phyloP scores from a whole-genome alignment of 2,888 invertebrate species.

The Patella ulyssiponensis region DNA sequence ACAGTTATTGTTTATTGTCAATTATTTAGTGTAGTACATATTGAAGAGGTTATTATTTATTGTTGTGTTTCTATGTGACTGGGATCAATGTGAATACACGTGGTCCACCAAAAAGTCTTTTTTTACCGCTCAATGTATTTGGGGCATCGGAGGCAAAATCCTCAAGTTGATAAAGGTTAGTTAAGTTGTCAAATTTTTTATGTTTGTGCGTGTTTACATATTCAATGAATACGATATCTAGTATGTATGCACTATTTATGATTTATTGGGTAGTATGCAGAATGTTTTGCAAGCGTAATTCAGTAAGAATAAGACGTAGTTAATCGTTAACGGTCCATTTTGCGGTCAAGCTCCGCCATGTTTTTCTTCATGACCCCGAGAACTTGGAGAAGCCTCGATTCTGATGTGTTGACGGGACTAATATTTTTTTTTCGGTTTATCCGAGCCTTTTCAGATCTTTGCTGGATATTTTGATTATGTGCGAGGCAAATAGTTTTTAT shows the following conservation, averaged over 20 bases:
- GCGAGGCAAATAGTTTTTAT: too few species aligned
- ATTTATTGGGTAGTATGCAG: too few species aligned
- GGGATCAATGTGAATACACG: conserved; percentile 9
- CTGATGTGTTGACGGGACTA: too few species aligned
- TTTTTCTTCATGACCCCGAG: conserved; percentile 11
- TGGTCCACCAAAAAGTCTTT: not conserved
- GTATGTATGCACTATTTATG: too few species aligned
- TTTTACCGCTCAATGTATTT: conserved; percentile 9
- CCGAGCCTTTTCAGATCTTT: too few species aligned
- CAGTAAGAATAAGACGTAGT: not conserved
- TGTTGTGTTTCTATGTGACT: not conserved
- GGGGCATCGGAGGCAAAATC: not conserved
- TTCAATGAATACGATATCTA: not conserved
- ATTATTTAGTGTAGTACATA: not conserved
- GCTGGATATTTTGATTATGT: too few species aligned
- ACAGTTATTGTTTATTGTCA: conserved; percentile 14
- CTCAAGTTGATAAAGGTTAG: not conserved
- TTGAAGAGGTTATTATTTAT: conserved; percentile 10
- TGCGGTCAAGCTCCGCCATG: conserved; percentile 6
- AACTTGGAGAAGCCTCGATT: not conserved
- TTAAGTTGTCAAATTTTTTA: not conserved
- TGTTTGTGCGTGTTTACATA: not conserved
- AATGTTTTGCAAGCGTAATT: too few species aligned
- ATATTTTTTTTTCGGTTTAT: too few species aligned
- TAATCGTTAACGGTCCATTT: not conserved